Percentiles rank a stretch among this genome's conserved stretches.
Conservation (phyloP, 1,140 invertebrate genomes). For the Helicoverpa armigera region DNA sequence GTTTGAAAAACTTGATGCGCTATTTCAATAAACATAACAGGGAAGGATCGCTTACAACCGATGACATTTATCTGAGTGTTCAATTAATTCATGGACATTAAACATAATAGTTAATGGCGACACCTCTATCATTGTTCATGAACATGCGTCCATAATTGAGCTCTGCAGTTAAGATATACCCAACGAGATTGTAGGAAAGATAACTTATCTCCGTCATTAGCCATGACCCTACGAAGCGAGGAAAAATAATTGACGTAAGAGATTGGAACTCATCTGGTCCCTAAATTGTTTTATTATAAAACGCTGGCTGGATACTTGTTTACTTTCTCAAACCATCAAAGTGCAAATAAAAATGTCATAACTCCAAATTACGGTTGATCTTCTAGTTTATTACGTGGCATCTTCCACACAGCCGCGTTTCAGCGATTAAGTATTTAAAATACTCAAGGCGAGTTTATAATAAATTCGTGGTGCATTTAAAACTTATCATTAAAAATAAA, state of each 20-base stretch:
- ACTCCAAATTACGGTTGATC: constrained; percentile 37
- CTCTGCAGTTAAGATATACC: background rate
- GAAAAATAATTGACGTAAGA: background rate
- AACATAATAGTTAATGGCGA: background rate
- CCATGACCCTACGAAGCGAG: background rate
- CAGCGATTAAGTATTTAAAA: constrained; percentile 11
- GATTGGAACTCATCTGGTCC: background rate
- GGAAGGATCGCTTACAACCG: too few species aligned
- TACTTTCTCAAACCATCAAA: constrained; percentile 35
- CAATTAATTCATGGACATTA: too few species aligned
- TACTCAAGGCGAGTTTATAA: constrained; percentile 1
- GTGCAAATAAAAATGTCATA: constrained; percentile 41
- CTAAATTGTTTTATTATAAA: constrained; percentile 19
- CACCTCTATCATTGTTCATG: background rate
- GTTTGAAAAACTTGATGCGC: too few species aligned
- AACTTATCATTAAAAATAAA: constrained; percentile 1
- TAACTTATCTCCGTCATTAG: constrained; percentile 7
- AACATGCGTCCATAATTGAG: background rate
- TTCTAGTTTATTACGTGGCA: constrained; percentile 24
- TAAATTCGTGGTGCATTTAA: constrained; percentile 5
- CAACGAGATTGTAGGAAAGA: background rate
- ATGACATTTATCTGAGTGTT: too few species aligned
- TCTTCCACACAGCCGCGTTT: background rate
- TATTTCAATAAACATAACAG: too few species aligned
- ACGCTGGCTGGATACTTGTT: constrained; percentile 24